Conservation (phyloP, 1,140 invertebrate species). For the Chymomyza costata region DNA sequence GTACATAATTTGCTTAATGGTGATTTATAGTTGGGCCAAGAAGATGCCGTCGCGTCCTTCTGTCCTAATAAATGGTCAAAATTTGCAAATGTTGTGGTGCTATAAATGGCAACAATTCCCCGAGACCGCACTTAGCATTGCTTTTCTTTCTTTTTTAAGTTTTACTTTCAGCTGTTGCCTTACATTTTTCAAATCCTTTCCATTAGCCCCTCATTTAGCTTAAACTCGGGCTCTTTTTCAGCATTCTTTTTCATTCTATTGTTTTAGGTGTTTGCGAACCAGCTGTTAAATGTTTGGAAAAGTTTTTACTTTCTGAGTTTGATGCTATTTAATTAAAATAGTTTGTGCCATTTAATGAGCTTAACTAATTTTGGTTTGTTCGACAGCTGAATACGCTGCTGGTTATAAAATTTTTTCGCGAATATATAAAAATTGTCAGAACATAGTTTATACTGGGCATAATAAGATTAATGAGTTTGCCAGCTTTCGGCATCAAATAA, state of each 20-base stretch:
- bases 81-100: conserved; percentile 42
- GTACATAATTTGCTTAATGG: conserved; percentile 70
- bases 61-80: conserved; percentile 54
- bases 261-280: conserved; percentile 3
- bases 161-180: no score
- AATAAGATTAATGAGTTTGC: conserved; percentile 30
- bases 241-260: conserved; percentile 20
- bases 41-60: conserved; percentile 21
- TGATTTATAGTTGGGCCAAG: conserved; percentile 56
- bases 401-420: conserved; percentile 5
- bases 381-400: conserved; percentile 39
- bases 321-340: conserved; percentile 48
- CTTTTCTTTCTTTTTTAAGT: conserved; percentile 16
- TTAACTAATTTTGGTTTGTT: conserved; percentile 47
- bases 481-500: conserved; percentile 32
- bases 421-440: no score
- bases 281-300: conserved; percentile 1
- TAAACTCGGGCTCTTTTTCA: conserved; percentile 4
- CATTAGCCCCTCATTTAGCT: conserved; percentile 12
- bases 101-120: no score
- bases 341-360: conserved; percentile 45
- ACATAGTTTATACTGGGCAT: no score
- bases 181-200: background rate
- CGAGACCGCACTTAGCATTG: no score
- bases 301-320: conserved; percentile 9